Conservation (phyloP, 2,797 vertebrate species). For the Scleropages formosus region DNA sequence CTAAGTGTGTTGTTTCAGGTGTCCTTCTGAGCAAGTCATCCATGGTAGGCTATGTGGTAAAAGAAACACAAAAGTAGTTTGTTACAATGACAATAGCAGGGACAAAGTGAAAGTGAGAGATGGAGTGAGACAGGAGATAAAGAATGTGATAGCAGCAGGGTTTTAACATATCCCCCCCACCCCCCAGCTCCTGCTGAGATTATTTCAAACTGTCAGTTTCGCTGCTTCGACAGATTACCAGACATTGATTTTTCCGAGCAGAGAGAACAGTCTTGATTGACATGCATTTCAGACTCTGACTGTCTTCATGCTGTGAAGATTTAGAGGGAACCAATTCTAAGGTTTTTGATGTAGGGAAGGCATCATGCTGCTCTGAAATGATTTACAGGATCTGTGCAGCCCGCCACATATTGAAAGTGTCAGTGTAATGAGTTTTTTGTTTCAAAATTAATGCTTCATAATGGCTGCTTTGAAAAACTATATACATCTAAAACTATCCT, state of each 20-base stretch:
- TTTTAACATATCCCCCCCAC: constrained; percentile 47
- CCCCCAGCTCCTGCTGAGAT: constrained; percentile 55
- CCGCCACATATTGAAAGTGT: constrained; percentile 42
- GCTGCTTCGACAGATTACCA: constrained; percentile 52
- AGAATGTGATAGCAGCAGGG: constrained; percentile 40
- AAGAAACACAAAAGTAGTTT: constrained; percentile 27
- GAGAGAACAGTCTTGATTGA: constrained; percentile 57
- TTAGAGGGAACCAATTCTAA: constrained; percentile 44
- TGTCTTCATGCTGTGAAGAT: constrained; percentile 50
- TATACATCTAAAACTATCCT: not conserved
- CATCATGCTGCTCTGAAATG: constrained; percentile 38
- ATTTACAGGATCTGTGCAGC: constrained; percentile 32
- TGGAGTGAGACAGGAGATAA: constrained; percentile 19
- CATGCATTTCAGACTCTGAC: constrained; percentile 54
- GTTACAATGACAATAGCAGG: constrained; percentile 25
- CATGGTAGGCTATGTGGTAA: not conserved
- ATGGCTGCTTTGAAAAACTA: constrained; percentile 4
- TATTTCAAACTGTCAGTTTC: constrained; percentile 59
- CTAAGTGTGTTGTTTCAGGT: not conserved
- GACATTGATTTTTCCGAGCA: constrained; percentile 32
- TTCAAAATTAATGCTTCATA: not conserved
- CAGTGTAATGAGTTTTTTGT: constrained; percentile 43
- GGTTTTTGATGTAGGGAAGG: constrained; percentile 45
- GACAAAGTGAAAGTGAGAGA: constrained; percentile 16
- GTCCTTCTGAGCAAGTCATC: not conserved